Conservation (phyloP, 2,797 vertebrate species). For the Acridotheres tristis region DNA sequence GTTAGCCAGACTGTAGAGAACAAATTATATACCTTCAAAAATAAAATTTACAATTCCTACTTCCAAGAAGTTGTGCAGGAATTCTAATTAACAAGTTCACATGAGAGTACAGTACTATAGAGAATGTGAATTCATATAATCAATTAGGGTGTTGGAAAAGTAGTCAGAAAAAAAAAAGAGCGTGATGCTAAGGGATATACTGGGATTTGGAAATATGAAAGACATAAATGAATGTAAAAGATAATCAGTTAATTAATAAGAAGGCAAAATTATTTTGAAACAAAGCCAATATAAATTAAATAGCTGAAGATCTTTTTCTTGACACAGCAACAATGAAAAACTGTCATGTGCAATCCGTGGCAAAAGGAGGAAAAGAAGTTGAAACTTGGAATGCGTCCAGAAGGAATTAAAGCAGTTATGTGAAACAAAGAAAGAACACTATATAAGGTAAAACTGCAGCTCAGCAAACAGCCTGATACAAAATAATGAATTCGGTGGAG, state of each 20-base stretch:
- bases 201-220: conserved; percentile 27
- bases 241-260: conserved; percentile 52
- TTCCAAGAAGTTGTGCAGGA: background rate
- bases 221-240: conserved; percentile 32
- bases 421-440: conserved; percentile 6
- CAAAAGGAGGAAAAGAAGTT: background rate
- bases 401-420: conserved; percentile 7
- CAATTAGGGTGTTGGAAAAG: background rate
- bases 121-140: conserved; percentile 7
- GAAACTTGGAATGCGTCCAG: conserved; percentile 35
- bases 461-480: background rate
- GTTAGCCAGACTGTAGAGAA: background rate
- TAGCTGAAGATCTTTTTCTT: background rate
- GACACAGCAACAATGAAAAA: conserved; percentile 18
- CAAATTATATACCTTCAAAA: background rate
- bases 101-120: background rate
- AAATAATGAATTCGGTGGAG: background rate
- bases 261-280: conserved; percentile 35
- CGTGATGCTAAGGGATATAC: background rate
- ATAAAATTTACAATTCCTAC: background rate
- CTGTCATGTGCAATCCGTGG: background rate
- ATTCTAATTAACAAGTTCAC: conserved; percentile 30
- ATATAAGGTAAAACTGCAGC: conserved; percentile 23
- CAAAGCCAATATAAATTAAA: conserved; percentile 46
- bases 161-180: background rate